Evolutionary conservation across 1,140 invertebrate genomes (phyloP), one percentile per base, ranked within the genome.

Genomic region (Idris sp.): DNA sequence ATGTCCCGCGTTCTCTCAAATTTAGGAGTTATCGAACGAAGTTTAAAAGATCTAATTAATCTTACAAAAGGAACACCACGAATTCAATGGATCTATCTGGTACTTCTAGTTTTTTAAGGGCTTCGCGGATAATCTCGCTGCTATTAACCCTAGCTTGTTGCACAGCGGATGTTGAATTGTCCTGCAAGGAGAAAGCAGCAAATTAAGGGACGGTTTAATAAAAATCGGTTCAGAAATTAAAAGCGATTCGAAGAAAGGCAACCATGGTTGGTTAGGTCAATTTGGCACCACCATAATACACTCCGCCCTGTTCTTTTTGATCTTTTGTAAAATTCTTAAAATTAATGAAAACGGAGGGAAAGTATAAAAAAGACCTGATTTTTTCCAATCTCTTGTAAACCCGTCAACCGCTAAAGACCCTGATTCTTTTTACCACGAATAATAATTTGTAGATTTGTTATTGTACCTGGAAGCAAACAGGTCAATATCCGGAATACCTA

Each of bases 1-100:
- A 68, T 44, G 35, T 83, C 78, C 82, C 79, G 81, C 0, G 64
- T 79, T 6, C 11, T 10, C 5, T 62, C 25, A 44, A 81, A 84
- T 61, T 78, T 77, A 1, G 80, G 79, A 22, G 35, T 64, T 0
- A 54, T 10, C 1, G 81, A 77, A 2, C 78, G 65, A 0, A 64
- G 11, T 7, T 9, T 4, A 49, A 10, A 3, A 9, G 40, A 13
- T 43, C 40, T 8, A 49, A 11, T 13, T 31, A n/a, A 2, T 28
- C 13, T 14, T 1, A 6, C 43, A 46, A 16, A 46, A 46, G 2
- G 5, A 9, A 33, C 0, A 33, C 44, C 44, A 49, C 9, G 0
- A 16, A 11, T 33, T 49, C 9, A 49, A 22, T 2, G 44, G 44
- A 1, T 15, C 28, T 0, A 30, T 8, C 7, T 49, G 35, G 5